Conservation (phyloP, 2,797 vertebrate species). For the Typhlichthys subterraneus region DNA sequence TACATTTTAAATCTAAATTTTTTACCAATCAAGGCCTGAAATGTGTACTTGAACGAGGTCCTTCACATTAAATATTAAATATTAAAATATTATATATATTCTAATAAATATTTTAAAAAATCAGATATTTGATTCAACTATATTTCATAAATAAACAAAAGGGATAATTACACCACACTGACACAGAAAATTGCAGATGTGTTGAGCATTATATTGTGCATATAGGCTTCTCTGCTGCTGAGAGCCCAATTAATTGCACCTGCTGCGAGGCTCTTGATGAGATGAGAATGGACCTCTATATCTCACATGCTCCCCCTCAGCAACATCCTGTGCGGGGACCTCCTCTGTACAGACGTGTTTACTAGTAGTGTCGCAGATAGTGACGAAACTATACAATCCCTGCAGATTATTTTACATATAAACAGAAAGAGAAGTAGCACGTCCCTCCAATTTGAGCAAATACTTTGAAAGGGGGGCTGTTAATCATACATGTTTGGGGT, state of each 20-base stretch:
- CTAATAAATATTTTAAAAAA: too few relatives aligned
- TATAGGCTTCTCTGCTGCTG: slow-evolving; percentile 38
- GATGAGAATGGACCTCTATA: slow-evolving; percentile 63
- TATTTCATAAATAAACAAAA: too few relatives aligned
- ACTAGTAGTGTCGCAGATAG: slow-evolving; percentile 78
- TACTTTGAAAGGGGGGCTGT: slow-evolving; percentile 73
- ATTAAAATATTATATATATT: slow-evolving; percentile 1
- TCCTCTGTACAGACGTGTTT: slow-evolving; percentile 68
- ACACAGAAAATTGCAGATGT: too few relatives aligned
- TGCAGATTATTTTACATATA: slow-evolving; percentile 70
- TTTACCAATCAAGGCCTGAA: background rate
- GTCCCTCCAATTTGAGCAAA: slow-evolving; percentile 72
- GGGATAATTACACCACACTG: too few relatives aligned
- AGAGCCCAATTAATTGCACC: slow-evolving; percentile 62
- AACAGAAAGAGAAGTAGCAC: slow-evolving; percentile 76
- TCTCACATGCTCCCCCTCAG: slow-evolving; percentile 21
- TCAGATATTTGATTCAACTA: too few relatives aligned
- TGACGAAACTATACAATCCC: slow-evolving; percentile 75
- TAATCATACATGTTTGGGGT: slow-evolving; percentile 72
- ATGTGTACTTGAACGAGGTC: background rate
- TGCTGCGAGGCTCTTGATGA: slow-evolving; percentile 55
- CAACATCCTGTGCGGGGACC: slow-evolving; percentile 16
- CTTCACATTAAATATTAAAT: slow-evolving; percentile 12
- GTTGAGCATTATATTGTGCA: background rate
- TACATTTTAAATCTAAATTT: background rate